A percentile compares a stretch with the other conserved stretches of the same genome.
phyloP scores from a whole-genome alignment of 2,797 vertebrate genomes.

The Argyrosomus regius region DNA sequence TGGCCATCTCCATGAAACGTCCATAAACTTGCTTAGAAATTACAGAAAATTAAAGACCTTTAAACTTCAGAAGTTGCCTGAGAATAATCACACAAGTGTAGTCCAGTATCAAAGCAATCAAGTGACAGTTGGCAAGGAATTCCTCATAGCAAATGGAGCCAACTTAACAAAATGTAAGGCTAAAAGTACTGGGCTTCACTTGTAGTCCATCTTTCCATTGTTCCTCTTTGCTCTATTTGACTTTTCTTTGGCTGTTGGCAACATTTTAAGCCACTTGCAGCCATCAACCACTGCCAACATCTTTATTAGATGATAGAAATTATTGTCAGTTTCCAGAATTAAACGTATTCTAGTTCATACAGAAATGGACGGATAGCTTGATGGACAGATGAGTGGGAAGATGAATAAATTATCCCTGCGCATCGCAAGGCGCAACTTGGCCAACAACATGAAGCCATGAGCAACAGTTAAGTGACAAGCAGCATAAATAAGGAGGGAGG shows the following conservation, averaged over 20 bases:
- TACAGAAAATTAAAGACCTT: no score
- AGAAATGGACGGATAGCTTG: background rate
- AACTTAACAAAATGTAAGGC: no score
- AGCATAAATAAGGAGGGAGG: background rate
- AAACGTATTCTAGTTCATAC: background rate
- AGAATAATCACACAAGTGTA: no score
- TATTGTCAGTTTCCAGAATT: background rate
- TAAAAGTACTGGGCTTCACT: no score
- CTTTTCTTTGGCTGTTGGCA: background rate
- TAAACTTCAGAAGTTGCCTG: no score
- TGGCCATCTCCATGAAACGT: no score
- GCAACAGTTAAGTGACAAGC: background rate
- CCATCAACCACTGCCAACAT: background rate
- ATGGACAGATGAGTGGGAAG: background rate
- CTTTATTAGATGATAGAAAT: background rate
- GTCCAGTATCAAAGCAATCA: no score
- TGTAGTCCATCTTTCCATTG: background rate
- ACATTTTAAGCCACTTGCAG: background rate
- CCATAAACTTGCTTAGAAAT: no score
- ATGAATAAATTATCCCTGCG: background rate
- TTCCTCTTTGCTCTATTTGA: background rate
- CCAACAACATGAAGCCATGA: constrained; percentile 18
- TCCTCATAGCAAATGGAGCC: no score
- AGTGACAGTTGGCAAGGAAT: no score
- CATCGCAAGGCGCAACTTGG: no score